Percentiles rank a stretch among this genome's conserved stretches.
Conservation (phyloP, 2,113 vertebrate genomes). For the Dasyprocta punctata region DNA sequence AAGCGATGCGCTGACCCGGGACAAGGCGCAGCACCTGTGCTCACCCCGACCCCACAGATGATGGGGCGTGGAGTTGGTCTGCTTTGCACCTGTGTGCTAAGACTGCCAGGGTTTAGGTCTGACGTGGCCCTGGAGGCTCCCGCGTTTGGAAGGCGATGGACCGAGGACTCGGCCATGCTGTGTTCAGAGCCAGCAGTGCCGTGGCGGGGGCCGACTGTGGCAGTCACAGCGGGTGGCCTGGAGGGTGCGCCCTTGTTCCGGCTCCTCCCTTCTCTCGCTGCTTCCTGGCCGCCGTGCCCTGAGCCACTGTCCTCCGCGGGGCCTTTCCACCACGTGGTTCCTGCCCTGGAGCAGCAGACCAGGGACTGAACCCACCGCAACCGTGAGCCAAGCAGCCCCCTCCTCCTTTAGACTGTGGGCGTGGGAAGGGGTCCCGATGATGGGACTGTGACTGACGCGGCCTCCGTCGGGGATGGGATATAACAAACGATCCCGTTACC, state of each 20-base stretch:
- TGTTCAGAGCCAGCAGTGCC: background rate
- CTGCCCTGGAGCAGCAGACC: background rate
- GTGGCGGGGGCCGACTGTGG: too few species aligned
- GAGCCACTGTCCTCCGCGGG: too few species aligned
- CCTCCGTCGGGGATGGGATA: background rate
- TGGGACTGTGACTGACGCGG: background rate
- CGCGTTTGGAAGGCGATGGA: background rate
- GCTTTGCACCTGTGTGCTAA: background rate
- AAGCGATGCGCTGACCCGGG: too few species aligned
- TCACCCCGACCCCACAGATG: background rate
- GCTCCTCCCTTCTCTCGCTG: background rate
- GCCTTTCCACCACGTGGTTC: background rate
- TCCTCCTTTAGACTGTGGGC: background rate
- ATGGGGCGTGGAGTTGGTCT: background rate
- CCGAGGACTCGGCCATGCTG: background rate
- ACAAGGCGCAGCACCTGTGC: background rate
- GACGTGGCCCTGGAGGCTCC: fast-evolving
- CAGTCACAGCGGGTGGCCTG: background rate
- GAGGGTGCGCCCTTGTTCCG: background rate
- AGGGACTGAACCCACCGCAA: background rate
- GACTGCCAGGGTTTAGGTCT: background rate
- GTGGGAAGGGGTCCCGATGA: background rate
- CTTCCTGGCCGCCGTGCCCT: background rate
- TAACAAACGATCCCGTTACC: background rate
- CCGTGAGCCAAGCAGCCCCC: background rate